Percentiles rank a stretch among this genome's conserved stretches.
These are phyloP conservation scores for Gymnocheta viridis DNA, from an alignment of 2,888 invertebrate genomes.

Conservation along the genomic window DNA sequence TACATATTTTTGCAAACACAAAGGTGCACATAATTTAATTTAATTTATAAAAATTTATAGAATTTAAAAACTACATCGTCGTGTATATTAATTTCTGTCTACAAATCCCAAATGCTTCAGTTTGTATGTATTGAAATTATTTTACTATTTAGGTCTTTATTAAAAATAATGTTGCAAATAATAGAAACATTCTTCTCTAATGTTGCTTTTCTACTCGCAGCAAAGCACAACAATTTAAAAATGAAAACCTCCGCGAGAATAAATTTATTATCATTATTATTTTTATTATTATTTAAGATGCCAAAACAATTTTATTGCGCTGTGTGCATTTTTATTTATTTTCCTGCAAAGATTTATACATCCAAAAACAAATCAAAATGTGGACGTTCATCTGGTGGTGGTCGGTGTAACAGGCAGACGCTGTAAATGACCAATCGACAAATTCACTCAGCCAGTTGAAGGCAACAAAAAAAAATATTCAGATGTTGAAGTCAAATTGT, in stretches of 20 bases:
- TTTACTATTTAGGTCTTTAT: constrained; percentile 56
- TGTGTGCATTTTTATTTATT: constrained; percentile 66
- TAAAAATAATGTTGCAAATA: constrained; percentile 64
- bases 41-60: background rate
- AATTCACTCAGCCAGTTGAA: background rate
- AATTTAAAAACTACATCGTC: constrained; percentile 3
- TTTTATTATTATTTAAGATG: constrained; percentile 67
- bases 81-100: background rate
- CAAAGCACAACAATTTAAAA: constrained; percentile 38
- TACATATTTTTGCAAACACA: too few species aligned
- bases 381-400: constrained; percentile 19
- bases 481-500: constrained; percentile 32
- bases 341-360: constrained; percentile 52
- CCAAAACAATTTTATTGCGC: constrained; percentile 67
- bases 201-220: background rate
- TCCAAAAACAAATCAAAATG: constrained; percentile 49
- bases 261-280: too few species aligned
- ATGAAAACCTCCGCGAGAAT: constrained; percentile 57
- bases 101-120: background rate
- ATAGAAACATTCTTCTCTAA: constrained; percentile 30
- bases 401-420: background rate
- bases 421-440: constrained; percentile 26
- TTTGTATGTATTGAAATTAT: background rate
- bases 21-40: constrained; percentile 38
- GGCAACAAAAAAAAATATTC: background rate